Evolutionary conservation across 2,888 invertebrate species (phyloP).

Genomic region (Creontiades dilutus): DNA sequence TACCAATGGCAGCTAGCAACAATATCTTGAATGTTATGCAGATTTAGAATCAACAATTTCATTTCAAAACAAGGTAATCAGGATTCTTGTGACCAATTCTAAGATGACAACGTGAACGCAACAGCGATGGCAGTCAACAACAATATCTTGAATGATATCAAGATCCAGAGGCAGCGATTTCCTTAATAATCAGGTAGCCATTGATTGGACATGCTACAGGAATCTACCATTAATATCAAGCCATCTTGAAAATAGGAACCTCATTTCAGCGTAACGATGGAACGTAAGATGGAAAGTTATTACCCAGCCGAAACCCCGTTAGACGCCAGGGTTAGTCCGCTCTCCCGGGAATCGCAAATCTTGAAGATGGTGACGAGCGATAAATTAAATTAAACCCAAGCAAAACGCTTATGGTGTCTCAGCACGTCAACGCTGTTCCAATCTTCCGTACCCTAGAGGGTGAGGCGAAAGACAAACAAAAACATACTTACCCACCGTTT

Average conservation of each 20-base stretch:
- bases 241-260: neutral
- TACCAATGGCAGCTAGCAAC: too few species aligned
- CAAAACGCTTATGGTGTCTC: conserved; percentile 51
- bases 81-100: too few species aligned
- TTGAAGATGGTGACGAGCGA: conserved; percentile 9
- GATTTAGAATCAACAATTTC: too few species aligned
- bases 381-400: conserved; percentile 59
- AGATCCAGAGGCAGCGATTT: too few species aligned
- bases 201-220: too few species aligned
- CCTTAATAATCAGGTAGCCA: too few species aligned
- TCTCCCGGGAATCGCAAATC: neutral
- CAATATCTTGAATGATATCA: too few species aligned
- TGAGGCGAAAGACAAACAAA: conserved; percentile 32
- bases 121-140: too few species aligned
- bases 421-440: conserved; percentile 38
- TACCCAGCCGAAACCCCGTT: neutral
- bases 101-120: too few species aligned
- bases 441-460: neutral
- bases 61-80: too few species aligned
- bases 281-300: neutral
- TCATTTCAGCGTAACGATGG: neutral
- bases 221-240: too few species aligned
- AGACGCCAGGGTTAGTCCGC: neutral
- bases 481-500: conserved; percentile 1
- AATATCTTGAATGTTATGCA: too few species aligned